Evolutionary conservation across 2,888 invertebrate species (phyloP), one percentile per base, ranked within the genome.

Genomic region (Seira ritae): DNA sequence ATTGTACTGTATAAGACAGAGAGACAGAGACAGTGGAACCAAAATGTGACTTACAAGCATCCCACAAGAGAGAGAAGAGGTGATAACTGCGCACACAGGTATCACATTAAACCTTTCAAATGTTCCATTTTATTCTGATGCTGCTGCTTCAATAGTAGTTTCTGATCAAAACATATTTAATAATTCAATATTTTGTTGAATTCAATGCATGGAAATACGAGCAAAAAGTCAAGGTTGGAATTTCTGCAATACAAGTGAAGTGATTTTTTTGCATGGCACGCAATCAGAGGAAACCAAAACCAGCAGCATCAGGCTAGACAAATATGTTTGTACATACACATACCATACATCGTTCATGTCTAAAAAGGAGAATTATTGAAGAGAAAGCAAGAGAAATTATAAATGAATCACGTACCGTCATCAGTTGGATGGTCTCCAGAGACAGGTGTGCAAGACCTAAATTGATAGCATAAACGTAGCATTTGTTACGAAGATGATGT

Each of bases 391-490:
- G 69, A 42, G 37, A 46, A 67, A 69, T n/a, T 42, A 37, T 46
- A 71, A 71, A 8, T 71, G 22, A 69, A 46, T 46, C 37, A 69
- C 69, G 65, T 74, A 83, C 83, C 83, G 65, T 84, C 79, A 62
- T 79, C 83, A 31, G 83, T 84, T 74, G 78, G 83, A 74, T 79
- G 74, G 12, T 74, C 78, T 50, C 83, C 83, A 55, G 79, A 79
- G 66, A 84, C 83, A 62, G 83, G 83, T 42, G 78, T 84, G 69
- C 73, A 84, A 3, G 83, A 84, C 72, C 83, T 83, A 66, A 23
- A 24, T 15, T 31, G 17, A 31, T 17, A 31, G 31, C 31, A 31
- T 31, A 4, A 31, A 31, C 8, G 31, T 4, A 31, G 31, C 31
- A 31, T 31, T 31, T 67, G 12, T 67, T 19, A 67, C 6, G 68